These are phyloP conservation scores for Anniella stebbinsi DNA, from an alignment of 2,797 vertebrate genomes.

Conservation along the genomic window DNA sequence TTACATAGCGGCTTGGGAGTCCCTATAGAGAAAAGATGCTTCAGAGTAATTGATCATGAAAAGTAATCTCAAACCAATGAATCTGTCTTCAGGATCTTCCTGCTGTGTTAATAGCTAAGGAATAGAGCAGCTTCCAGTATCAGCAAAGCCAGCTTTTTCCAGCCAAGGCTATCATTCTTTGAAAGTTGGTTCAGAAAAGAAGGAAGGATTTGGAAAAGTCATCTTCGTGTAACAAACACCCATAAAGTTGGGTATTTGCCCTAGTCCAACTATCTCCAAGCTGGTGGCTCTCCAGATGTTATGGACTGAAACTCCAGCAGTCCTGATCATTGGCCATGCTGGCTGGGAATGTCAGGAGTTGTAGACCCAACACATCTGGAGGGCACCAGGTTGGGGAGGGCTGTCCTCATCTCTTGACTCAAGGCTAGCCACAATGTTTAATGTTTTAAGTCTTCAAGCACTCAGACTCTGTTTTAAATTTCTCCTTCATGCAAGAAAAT, in stretches of 20 bases:
- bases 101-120: constrained; percentile 10
- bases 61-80: background rate
- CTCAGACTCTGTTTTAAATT: background rate
- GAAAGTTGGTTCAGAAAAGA: constrained; percentile 54
- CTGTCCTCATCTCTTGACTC: constrained; percentile 58
- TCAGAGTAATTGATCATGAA: constrained; percentile 21
- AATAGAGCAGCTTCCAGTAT: constrained; percentile 37
- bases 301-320: too few species aligned
- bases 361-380: too few species aligned
- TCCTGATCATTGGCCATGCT: too few species aligned
- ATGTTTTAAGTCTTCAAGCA: constrained; percentile 23
- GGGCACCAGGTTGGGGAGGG: too few species aligned
- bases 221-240: constrained; percentile 44
- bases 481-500: background rate
- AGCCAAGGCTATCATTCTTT: constrained; percentile 36
- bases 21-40: background rate
- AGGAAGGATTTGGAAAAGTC: constrained; percentile 38
- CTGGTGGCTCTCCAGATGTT: too few species aligned
- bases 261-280: too few species aligned
- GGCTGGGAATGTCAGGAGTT: too few species aligned
- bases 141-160: constrained; percentile 16
- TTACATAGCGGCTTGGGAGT: background rate
- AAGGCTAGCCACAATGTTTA: constrained; percentile 31
- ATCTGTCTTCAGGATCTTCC: background rate
- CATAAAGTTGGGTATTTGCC: constrained; percentile 54